phyloP scores from a whole-genome alignment of 37 sponge, comb jelly and placozoan species.

The Tethya wilhelma region DNA sequence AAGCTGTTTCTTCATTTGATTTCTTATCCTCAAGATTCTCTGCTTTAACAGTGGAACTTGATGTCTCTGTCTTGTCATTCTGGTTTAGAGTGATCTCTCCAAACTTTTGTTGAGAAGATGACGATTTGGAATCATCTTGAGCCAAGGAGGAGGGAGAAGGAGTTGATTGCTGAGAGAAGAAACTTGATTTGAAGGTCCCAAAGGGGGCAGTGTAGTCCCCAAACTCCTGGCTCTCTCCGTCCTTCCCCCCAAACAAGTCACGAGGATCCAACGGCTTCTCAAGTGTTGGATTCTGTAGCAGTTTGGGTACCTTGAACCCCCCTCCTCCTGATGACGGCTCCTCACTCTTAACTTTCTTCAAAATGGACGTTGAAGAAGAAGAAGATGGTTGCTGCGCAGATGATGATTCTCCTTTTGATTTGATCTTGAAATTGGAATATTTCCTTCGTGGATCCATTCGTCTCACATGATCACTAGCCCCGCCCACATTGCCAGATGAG shows the following conservation, averaged over 20 bases:
- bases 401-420: slow-evolving; percentile 22
- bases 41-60: not conserved
- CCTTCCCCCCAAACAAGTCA: slow-evolving; percentile 53
- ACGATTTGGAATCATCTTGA: not conserved
- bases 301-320: slow-evolving; percentile 48
- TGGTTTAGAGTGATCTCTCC: slow-evolving; percentile 44
- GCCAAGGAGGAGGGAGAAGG: not conserved
- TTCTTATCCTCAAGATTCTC: not conserved
- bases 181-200: slow-evolving; percentile 32
- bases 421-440: slow-evolving; percentile 65
- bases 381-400: not conserved
- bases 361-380: not conserved
- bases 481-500: too few species aligned
- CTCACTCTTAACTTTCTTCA: not conserved
- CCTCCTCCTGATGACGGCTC: not conserved
- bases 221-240: not conserved
- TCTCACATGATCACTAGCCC: not conserved
- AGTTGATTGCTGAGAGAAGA: slow-evolving; percentile 1
- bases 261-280: slow-evolving; percentile 62
- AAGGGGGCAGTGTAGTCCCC: slow-evolving; percentile 3
- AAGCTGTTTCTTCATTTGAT: not conserved
- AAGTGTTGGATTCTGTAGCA: slow-evolving; percentile 47
- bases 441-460: slow-evolving; percentile 49
- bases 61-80: not conserved
- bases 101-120: not conserved